Percentiles rank a stretch among this genome's conserved stretches.
phyloP scores from a whole-genome alignment of 2,888 invertebrate species.

The Lepidocyrtoides sp. region DNA sequence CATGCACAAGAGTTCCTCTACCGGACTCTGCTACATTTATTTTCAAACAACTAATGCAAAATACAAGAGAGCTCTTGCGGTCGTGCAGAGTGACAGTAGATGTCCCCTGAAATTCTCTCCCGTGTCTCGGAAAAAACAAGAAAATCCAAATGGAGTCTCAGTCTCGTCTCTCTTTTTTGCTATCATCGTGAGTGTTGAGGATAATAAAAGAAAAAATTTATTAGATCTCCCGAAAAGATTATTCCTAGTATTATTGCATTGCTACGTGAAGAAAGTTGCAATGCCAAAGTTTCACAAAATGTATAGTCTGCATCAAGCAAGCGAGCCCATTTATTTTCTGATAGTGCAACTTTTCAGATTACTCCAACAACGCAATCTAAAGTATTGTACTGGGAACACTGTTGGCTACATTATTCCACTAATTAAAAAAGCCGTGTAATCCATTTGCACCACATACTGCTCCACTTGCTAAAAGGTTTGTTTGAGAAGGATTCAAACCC shows the following conservation, averaged over 20 bases:
- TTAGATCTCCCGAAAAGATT: slow-evolving; percentile 18
- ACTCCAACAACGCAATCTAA: not conserved
- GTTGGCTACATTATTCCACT: slow-evolving; percentile 28
- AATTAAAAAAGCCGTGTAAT: slow-evolving; percentile 57
- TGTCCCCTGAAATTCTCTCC: slow-evolving; percentile 2
- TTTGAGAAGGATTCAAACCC: not conserved
- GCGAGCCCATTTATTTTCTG: not conserved
- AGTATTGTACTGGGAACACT: not conserved
- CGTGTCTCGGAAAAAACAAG: not conserved
- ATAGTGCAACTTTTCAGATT: slow-evolving; percentile 16
- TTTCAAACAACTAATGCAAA: not conserved
- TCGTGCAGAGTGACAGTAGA: not conserved
- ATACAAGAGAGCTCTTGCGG: not conserved
- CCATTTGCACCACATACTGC: slow-evolving; percentile 42
- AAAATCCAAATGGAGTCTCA: not conserved
- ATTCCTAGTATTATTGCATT: slow-evolving; percentile 1
- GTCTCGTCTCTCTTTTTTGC: not conserved
- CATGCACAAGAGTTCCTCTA: not conserved
- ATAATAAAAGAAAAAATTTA: slow-evolving; percentile 28
- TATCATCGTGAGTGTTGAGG: not conserved
- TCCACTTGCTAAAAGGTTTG: slow-evolving; percentile 45
- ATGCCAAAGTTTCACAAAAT: not conserved
- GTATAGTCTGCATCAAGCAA: not conserved
- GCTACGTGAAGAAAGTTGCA: slow-evolving; percentile 39
- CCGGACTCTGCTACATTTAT: not conserved